Base-by-base conservation (phyloP, 2,113 vertebrate species). In the Silurus glanis region DNA sequence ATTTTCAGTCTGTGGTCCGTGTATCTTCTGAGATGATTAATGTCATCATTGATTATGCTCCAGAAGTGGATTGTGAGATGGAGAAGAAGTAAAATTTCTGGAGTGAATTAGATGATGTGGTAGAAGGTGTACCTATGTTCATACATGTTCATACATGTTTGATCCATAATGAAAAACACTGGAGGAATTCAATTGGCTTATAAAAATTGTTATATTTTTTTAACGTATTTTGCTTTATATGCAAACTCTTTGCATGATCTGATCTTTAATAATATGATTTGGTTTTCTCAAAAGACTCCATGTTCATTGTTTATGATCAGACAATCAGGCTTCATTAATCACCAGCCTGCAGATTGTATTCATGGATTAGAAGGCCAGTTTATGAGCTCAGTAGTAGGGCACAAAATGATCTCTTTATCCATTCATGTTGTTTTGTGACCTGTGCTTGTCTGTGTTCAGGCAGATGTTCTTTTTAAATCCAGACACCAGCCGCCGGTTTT, bases 391-490 rank as follows among this genome's bases (percentile, higher is more conserved):
- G 66, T 53, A 66, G 21, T 51, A 67, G 66, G 21, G 61, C 59
- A 16, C 59, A 49, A 64, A 55, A 25, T 28, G 7, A 56, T 82
- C 45, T 23, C 45, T 64, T 49, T 82, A 66, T 82, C 47, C 19
- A 66, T 82, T 82, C n/a, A n/a, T 28, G 53, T 56, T 17, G n/a
- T 28, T 78, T 56, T 28, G 56, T 28, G 75, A 78, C 75, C 75
- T 78, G 14, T 56, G 51, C 64, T 74, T 85, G 78, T 74, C 84
- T 66, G n/a, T 56, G 67, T 72, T 28, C 78, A 62, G 16, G 85
- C 88, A 89, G 88, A 82, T 89, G 85, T 87, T 78, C 58, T 75
- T 84, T 83, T 81, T 89, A 45, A 56, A 84, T 47, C 7, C 82
- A 45, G 82, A 80, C 80, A 84, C 56, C 82, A 84, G 76, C 85